Percentiles rank a stretch among this genome's conserved stretches.
phyloP scores from a whole-genome alignment of 2,113 vertebrate genomes.

The Vimba vimba region DNA sequence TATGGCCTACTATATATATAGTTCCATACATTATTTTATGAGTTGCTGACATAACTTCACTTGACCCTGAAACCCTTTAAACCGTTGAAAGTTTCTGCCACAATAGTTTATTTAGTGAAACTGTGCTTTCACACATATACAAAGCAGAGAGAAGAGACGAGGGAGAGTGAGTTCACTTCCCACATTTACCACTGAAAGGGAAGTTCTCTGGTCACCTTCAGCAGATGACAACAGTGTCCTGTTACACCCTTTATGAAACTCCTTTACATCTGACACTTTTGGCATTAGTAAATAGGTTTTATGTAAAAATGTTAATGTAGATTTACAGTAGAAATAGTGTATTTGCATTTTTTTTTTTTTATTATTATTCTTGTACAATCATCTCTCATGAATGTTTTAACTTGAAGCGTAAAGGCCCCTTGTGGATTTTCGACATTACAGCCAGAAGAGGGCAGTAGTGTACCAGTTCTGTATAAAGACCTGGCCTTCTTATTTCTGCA shows the following conservation, averaged over 20 bases:
- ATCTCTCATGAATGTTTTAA: neutral
- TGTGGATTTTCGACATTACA: neutral
- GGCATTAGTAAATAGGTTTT: neutral
- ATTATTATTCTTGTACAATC: neutral
- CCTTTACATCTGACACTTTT: neutral
- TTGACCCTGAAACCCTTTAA: constrained; percentile 9
- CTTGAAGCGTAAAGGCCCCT: neutral
- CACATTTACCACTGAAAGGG: constrained; percentile 6
- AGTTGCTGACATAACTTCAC: neutral
- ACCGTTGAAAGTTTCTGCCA: constrained; percentile 17
- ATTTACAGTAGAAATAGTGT: neutral
- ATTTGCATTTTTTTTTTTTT: neutral
- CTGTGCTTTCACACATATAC: constrained; percentile 7
- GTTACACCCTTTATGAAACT: neutral
- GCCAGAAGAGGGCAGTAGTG: constrained; percentile 29
- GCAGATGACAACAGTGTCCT: constrained; percentile 9
- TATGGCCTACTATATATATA: neutral
- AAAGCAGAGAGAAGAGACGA: neutral
- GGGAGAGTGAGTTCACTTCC: constrained; percentile 13
- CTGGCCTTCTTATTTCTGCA: neutral
- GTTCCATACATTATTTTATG: neutral
- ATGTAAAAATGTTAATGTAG: neutral
- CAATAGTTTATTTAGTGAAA: constrained; percentile 26
- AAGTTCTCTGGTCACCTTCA: constrained; percentile 4
- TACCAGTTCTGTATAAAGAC: neutral